Percentiles rank a stretch among this genome's conserved stretches.
These are phyloP conservation scores for Onychomys torridus DNA, from an alignment of 2,797 vertebrate genomes.

Conservation along the genomic window DNA sequence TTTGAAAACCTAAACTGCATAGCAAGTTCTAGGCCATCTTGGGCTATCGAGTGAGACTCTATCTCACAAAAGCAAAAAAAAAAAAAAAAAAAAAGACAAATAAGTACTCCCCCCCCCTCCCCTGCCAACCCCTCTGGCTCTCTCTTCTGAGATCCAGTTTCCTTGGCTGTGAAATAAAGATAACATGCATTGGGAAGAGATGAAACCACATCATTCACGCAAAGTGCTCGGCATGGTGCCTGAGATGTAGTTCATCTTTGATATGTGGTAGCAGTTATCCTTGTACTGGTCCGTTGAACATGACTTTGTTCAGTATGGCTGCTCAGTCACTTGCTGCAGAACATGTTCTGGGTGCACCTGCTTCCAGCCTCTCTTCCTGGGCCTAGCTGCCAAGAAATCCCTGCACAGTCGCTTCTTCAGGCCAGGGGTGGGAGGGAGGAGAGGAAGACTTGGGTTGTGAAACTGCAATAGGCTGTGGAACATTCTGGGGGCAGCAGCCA, in stretches of 20 bases:
- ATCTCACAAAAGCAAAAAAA: not conserved
- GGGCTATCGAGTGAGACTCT: not conserved
- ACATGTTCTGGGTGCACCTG: not conserved
- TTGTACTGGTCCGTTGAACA: not conserved
- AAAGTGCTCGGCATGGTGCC: not conserved
- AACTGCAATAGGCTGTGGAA: not conserved
- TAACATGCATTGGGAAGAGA: accelerated
- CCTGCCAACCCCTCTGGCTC: not conserved
- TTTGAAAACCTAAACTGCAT: not conserved
- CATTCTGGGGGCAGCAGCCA: not conserved
- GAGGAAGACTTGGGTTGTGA: not conserved
- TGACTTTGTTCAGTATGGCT: not conserved
- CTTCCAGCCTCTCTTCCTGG: not conserved
- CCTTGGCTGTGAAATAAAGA: not conserved
- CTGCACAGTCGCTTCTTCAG: not conserved
- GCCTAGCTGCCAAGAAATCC: not conserved
- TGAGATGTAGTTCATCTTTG: not conserved
- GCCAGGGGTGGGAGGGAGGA: not conserved
- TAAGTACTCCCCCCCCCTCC: not conserved
- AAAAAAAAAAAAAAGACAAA: not conserved
- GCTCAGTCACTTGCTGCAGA: not conserved
- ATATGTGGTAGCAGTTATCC: not conserved
- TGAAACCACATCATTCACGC: not conserved
- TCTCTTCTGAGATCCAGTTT: not conserved
- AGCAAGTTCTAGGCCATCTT: not conserved